Evolutionary conservation across 2,888 invertebrate species (phyloP).

Genomic region (Erebia epiphron): DNA sequence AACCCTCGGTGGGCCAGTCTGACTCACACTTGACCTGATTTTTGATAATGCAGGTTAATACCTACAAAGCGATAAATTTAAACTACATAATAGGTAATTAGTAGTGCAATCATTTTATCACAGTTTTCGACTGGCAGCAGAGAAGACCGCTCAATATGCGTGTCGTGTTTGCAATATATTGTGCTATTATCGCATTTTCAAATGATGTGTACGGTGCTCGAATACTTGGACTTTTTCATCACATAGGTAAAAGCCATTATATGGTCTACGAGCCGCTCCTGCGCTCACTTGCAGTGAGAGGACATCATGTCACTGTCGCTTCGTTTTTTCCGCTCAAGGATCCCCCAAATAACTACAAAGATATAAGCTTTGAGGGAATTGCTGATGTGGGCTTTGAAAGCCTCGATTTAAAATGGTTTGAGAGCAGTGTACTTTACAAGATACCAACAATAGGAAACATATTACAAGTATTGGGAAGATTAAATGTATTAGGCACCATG

Average conservation of each 20-base stretch:
- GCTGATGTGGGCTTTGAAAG: neutral
- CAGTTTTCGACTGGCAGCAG: constrained; percentile 33
- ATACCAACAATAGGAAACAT: constrained; percentile 54
- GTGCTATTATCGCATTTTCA: constrained; percentile 49
- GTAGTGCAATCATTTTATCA: too few relatives aligned
- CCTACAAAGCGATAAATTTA: too few relatives aligned
- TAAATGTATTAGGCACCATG: constrained; percentile 57
- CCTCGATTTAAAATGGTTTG: constrained; percentile 56
- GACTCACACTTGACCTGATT: too few relatives aligned
- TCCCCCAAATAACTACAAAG: constrained; percentile 72
- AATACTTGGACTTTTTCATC: constrained; percentile 72
- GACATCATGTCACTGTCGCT: constrained; percentile 84
- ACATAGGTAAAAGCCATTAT: constrained; percentile 85
- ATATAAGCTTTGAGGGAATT: constrained; percentile 56
- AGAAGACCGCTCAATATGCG: constrained; percentile 57
- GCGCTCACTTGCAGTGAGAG: constrained; percentile 77
- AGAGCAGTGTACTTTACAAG: constrained; percentile 50
- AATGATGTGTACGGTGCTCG: constrained; percentile 57
- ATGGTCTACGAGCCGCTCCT: constrained; percentile 83
- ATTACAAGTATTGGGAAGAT: constrained; percentile 52
- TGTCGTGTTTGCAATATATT: constrained; percentile 44
- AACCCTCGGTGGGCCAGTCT: too few relatives aligned
- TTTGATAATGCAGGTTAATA: too few relatives aligned
- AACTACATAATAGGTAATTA: neutral
- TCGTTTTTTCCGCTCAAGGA: constrained; percentile 82